Evolutionary conservation across 1,140 invertebrate species (phyloP), one percentile per base, ranked within the genome.

Genomic region (Rhagoletis zephyria): DNA sequence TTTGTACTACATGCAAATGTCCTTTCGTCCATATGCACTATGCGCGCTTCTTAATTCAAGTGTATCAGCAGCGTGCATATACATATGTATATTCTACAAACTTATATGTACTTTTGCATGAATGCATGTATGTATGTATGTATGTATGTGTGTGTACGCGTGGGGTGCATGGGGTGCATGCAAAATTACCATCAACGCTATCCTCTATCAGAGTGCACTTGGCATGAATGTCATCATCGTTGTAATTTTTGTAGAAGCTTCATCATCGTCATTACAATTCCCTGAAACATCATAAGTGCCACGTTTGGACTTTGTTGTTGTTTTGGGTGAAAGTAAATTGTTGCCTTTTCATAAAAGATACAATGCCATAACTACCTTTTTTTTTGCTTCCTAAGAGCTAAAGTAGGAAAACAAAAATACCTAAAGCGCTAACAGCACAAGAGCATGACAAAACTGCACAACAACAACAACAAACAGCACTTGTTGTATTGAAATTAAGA

Each of bases 321-420:
- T 81, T 56, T 56, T 81, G 42, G 74, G 74, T 81, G 74, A 81
- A 81, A 81, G 74, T 81, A 56, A 81, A 81, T 81, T 81, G 74
- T 81, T 81, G 74, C 16, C 70, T 74, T 74, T 74, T 74, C 45
- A 51, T 40, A 9, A n/a, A 74, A 74, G 70, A 48, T 74, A 74
- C 70, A 74, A 74, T 74, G 45, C 45, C 40, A 48, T 74, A 74
- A 74, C 70, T 74, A 74, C 70, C 70, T 74, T 63, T 9, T 63
- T 63, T 74, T 74, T 74, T 7, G 30, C 30, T 30, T 51, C 45
- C 14, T 74, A 56, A 81, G 48, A 81, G 48, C 74, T 81, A 81
- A 81, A 81, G 74, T 81, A 81, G 74, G 51, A 81, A 56, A 81
- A 81, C 48, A 81, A 81, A 81, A 81, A 81, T 51, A 14, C 48